These are phyloP conservation scores for Oreochromis tanganicae DNA, from an alignment of 2,113 vertebrate species.

Conservation along the genomic window DNA sequence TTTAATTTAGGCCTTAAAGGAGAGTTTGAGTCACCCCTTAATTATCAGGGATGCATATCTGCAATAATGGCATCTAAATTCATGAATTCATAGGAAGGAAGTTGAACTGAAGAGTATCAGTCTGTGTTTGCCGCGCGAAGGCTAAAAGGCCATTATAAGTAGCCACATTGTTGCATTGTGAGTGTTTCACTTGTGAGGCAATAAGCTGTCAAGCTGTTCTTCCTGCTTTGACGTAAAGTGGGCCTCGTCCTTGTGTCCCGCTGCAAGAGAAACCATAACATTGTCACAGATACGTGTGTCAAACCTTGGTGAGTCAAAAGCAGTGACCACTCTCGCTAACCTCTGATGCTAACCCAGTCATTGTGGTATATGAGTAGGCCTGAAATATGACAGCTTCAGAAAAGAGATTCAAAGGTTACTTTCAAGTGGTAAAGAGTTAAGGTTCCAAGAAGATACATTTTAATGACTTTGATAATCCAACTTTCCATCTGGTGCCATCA, in stretches of 20 bases:
- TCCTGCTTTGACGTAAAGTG: background rate
- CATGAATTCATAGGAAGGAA: background rate
- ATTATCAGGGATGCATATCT: background rate
- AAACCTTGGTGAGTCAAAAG: background rate
- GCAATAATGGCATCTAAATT: background rate
- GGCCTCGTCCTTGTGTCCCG: background rate
- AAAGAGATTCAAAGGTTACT: background rate
- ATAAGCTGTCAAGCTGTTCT: background rate
- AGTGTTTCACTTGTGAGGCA: background rate
- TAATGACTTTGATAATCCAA: background rate
- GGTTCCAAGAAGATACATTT: background rate
- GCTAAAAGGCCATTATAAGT: background rate
- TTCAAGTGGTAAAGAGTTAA: background rate
- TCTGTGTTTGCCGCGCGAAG: background rate
- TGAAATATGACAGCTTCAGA: background rate
- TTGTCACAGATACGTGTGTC: background rate
- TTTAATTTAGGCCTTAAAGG: constrained; percentile 19
- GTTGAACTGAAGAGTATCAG: background rate
- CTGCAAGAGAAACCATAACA: background rate
- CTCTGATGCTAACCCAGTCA: background rate
- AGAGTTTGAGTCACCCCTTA: background rate
- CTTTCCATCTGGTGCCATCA: background rate
- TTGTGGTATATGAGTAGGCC: background rate
- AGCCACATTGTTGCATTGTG: background rate
- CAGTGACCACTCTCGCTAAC: background rate